Conservation (phyloP, 2,797 vertebrate genomes). For the Karalla daura region DNA sequence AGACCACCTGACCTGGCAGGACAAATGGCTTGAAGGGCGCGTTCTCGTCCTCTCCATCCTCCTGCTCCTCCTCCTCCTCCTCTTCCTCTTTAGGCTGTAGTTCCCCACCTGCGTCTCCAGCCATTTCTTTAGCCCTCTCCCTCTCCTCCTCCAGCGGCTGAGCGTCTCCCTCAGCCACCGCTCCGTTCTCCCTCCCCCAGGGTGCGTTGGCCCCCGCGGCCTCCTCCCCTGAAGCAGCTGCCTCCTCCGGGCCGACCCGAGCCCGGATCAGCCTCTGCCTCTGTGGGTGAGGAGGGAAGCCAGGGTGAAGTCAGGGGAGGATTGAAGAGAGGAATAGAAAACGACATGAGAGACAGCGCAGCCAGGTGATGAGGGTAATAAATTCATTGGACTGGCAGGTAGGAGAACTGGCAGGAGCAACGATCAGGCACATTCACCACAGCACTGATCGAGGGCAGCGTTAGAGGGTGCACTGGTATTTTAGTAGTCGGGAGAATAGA, state of each 20-base stretch:
- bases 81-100: conserved; percentile 74
- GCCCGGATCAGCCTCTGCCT: conserved; percentile 82
- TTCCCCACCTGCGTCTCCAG: conserved; percentile 32
- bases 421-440: conserved; percentile 37
- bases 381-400: conserved; percentile 4
- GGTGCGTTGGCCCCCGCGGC: conserved; percentile 36
- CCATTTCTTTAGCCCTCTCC: conserved; percentile 46
- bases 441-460: conserved; percentile 29
- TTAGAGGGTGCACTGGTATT: conserved; percentile 34
- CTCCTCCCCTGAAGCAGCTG: conserved; percentile 61
- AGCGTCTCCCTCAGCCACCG: conserved; percentile 64
- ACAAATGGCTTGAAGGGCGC: conserved; percentile 75
- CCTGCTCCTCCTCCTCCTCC: conserved; percentile 76
- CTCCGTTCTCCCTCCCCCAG: conserved; percentile 78
- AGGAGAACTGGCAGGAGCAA: conserved; percentile 17
- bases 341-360: conserved; percentile 14
- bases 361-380: conserved; percentile 1
- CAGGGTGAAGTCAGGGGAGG: neutral
- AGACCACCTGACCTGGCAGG: conserved; percentile 82
- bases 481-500: conserved; percentile 33
- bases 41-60: conserved; percentile 63
- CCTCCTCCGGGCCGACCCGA: conserved; percentile 72
- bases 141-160: conserved; percentile 67
- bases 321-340: neutral
- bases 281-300: conserved; percentile 56